phyloP scores from a whole-genome alignment of 2,797 vertebrate genomes.

The Hozukius guyotensis region DNA sequence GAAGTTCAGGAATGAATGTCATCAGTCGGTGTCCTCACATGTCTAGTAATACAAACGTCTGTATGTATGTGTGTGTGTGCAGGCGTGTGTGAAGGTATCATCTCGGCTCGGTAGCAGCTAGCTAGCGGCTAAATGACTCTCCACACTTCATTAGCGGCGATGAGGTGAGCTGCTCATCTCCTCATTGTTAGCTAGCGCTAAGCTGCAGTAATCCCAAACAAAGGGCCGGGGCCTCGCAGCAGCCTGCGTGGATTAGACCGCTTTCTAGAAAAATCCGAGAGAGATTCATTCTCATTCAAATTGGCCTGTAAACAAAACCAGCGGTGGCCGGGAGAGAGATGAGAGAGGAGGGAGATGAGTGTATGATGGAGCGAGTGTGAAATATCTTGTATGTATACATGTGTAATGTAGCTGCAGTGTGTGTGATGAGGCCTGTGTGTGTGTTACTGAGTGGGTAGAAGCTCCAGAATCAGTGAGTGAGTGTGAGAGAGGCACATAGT shows the following conservation, averaged over 20 bases:
- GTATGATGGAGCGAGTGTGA: constrained; percentile 55
- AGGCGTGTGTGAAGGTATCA: constrained; percentile 70
- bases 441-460: neutral
- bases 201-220: constrained; percentile 99
- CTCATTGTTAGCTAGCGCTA: constrained; percentile 97
- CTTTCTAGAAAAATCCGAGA: constrained; percentile 75
- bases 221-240: constrained; percentile 91
- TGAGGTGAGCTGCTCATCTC: constrained; percentile 97
- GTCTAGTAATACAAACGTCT: constrained; percentile 14
- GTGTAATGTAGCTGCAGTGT: constrained; percentile 45
- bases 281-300: constrained; percentile 99
- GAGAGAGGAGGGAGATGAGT: constrained; percentile 63
- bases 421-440: constrained; percentile 16
- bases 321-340: constrained; percentile 69
- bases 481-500: neutral
- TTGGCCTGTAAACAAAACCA: constrained; percentile 98
- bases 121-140: constrained; percentile 94
- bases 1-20: constrained; percentile 22
- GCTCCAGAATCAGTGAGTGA: neutral
- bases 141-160: constrained; percentile 99
- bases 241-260: constrained; percentile 73
- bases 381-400: constrained; percentile 54
- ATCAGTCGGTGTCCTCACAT: constrained; percentile 16
- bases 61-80: constrained; percentile 31
- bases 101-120: constrained; percentile 75